Evolutionary conservation across 2,113 vertebrate genomes (phyloP).

Genomic region (Vombatus ursinus): DNA sequence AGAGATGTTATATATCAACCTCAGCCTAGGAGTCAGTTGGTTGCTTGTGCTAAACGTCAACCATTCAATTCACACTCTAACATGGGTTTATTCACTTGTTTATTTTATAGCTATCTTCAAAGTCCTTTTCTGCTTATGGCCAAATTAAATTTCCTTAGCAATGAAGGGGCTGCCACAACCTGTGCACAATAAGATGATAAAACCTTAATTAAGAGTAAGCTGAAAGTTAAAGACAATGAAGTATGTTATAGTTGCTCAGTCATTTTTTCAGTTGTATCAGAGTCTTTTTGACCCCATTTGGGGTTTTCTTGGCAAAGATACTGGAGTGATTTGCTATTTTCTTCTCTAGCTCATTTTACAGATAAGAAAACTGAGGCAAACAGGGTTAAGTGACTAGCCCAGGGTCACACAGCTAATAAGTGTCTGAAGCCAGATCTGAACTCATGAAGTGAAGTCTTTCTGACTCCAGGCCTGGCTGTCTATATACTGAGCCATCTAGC

Average conservation of each 20-base stretch:
- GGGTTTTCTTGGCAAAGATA: background rate
- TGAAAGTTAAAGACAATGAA: background rate
- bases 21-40: slow-evolving; percentile 46
- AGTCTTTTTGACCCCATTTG: background rate
- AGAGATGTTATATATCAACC: slow-evolving; percentile 27
- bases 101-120: slow-evolving; percentile 56
- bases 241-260: background rate
- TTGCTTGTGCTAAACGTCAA: slow-evolving; percentile 41
- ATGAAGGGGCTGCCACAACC: background rate
- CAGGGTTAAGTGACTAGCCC: background rate
- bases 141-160: background rate
- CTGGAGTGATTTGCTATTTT: background rate
- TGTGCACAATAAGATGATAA: background rate
- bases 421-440: background rate
- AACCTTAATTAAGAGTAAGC: slow-evolving; percentile 37
- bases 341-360: background rate
- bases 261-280: background rate
- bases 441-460: background rate
- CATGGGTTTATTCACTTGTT: slow-evolving; percentile 40
- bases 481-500: background rate
- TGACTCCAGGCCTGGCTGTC: background rate
- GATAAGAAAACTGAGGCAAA: background rate
- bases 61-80: slow-evolving; percentile 51
- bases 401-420: background rate
- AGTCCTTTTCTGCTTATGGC: background rate